Evolutionary conservation across 2,888 invertebrate species (phyloP).

Genomic region (Antheraea yamamai): DNA sequence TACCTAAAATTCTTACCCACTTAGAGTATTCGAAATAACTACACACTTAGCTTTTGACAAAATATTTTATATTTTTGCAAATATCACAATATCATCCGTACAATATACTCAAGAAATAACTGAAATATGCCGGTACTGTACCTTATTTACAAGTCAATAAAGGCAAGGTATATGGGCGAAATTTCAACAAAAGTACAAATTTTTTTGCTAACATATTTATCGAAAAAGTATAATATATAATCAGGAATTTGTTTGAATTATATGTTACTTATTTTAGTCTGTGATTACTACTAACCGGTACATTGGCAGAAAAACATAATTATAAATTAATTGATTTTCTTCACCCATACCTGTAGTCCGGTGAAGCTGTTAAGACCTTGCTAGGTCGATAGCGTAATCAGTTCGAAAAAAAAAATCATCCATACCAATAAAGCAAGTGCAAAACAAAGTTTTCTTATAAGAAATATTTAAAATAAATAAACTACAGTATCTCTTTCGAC

Average conservation of each 20-base stretch:
- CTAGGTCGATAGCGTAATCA: too few relatives aligned
- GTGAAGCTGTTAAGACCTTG: too few relatives aligned
- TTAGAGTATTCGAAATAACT: too few relatives aligned
- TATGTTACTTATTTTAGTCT: background rate
- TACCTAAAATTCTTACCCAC: too few relatives aligned
- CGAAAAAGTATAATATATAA: too few relatives aligned
- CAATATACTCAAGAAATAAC: background rate
- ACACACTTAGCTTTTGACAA: background rate
- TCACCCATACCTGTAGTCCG: background rate
- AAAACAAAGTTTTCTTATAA: background rate
- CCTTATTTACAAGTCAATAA: background rate
- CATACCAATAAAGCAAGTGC: background rate
- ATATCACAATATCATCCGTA: background rate
- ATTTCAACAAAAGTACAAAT: background rate
- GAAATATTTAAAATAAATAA: background rate
- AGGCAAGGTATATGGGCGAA: background rate
- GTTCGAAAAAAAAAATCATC: too few relatives aligned
- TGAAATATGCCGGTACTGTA: background rate
- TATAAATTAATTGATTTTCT: background rate
- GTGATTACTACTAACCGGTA: background rate
- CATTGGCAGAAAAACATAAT: background rate
- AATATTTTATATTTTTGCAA: too few relatives aligned
- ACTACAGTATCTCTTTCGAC: background rate
- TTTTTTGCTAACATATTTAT: background rate
- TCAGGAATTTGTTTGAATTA: background rate